Conservation (phyloP, 1,140 invertebrate species). For the Sycobia sp. region DNA sequence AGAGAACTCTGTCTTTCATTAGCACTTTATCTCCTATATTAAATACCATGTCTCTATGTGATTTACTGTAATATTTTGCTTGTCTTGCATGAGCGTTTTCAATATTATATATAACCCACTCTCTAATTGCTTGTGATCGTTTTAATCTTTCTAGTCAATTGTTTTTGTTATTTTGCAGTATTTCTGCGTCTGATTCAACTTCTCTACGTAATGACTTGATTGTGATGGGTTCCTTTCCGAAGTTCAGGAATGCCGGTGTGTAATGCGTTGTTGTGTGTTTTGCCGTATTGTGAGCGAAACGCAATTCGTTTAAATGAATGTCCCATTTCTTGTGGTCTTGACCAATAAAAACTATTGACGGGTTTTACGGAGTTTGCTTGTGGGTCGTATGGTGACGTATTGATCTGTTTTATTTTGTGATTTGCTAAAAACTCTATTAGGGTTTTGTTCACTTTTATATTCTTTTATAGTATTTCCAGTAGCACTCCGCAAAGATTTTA, state of each 20-base stretch:
- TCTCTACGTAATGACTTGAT: neutral
- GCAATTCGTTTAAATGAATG: constrained; percentile 40
- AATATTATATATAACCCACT: too few species aligned
- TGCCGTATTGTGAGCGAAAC: constrained; percentile 41
- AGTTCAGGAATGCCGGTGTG: constrained; percentile 21
- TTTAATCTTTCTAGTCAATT: too few species aligned
- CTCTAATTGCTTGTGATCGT: too few species aligned
- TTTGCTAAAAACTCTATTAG: neutral
- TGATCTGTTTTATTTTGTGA: neutral
- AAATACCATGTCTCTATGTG: too few species aligned
- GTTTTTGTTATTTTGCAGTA: too few species aligned
- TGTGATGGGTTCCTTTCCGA: neutral
- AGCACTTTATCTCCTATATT: too few species aligned
- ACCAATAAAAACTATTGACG: constrained; percentile 38
- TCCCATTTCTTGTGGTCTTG: constrained; percentile 50
- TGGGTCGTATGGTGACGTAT: constrained; percentile 23
- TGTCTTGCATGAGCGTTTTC: too few species aligned
- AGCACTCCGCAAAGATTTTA: neutral
- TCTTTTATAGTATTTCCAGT: constrained; percentile 2
- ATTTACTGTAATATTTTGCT: too few species aligned
- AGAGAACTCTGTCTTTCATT: too few species aligned
- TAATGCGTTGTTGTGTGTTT: neutral
- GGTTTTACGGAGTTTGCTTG: constrained; percentile 32
- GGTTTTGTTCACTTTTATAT: constrained; percentile 1
- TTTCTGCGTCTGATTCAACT: neutral